These are phyloP conservation scores for Conus canariensis DNA, from an alignment of 2,888 invertebrate genomes.

Conservation along the genomic window DNA sequence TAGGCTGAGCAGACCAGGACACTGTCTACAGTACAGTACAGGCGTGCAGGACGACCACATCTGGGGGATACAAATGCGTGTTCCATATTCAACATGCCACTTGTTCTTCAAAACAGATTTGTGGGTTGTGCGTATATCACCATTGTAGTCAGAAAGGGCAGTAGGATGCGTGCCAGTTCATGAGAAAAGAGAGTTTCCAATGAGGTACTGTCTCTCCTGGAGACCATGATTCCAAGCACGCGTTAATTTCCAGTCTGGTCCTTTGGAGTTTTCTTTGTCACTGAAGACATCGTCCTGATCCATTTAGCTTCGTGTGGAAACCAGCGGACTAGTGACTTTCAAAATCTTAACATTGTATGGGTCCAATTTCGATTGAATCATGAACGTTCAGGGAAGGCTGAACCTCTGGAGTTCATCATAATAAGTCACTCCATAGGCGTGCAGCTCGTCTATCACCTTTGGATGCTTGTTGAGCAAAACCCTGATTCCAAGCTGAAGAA, in stretches of 20 bases:
- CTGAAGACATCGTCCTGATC: neutral
- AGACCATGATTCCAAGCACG: neutral
- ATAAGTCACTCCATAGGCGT: too few species aligned
- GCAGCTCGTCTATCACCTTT: too few species aligned
- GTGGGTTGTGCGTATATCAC: neutral
- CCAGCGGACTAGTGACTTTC: neutral
- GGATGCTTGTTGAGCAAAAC: too few species aligned
- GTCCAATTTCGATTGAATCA: too few species aligned
- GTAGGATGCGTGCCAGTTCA: neutral
- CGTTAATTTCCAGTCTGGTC: neutral
- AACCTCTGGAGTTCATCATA: too few species aligned
- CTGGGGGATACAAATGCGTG: neutral
- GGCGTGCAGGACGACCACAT: neutral
- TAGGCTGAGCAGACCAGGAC: neutral
- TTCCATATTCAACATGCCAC: neutral
- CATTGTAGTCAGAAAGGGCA: neutral
- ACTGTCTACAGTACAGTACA: constrained; percentile 7
- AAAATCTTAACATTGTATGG: too few species aligned
- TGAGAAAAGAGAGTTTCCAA: neutral
- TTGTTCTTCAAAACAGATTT: constrained; percentile 9
- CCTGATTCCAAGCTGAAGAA: too few species aligned
- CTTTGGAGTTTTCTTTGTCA: neutral
- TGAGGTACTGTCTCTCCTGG: neutral
- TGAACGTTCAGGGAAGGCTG: too few species aligned
- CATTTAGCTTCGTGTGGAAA: neutral